Conservation (phyloP, 1,140 invertebrate species). For the Drosophila subobscura region DNA sequence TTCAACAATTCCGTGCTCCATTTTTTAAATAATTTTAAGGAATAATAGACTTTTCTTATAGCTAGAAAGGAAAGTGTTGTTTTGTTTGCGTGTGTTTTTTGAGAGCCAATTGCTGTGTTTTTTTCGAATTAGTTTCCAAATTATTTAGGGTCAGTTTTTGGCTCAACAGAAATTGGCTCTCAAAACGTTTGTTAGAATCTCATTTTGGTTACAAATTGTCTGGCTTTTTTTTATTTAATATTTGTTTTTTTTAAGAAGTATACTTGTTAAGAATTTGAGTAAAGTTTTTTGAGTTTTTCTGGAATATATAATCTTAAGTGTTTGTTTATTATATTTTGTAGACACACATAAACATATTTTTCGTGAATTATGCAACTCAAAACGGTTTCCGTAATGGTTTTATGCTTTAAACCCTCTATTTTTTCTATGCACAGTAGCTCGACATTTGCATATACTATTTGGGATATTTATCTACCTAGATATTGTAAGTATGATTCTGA, state of each 20-base stretch:
- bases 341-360: constrained; percentile 28
- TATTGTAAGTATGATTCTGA: constrained; percentile 18
- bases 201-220: constrained; percentile 72
- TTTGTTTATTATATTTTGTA: constrained; percentile 20
- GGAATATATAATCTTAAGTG: constrained; percentile 26
- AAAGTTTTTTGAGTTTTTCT: constrained; percentile 33
- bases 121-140: constrained; percentile 18
- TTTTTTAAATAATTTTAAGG: constrained; percentile 29
- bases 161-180: constrained; percentile 45
- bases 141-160: constrained; percentile 65
- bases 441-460: constrained; percentile 21
- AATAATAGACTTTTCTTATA: constrained; percentile 24
- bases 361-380: constrained; percentile 73
- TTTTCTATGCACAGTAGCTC: constrained; percentile 64
- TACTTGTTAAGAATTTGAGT: constrained; percentile 30
- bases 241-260: constrained; percentile 43
- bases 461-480: constrained; percentile 13
- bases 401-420: neutral
- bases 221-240: constrained; percentile 18
- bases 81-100: constrained; percentile 22
- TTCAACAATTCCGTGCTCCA: constrained; percentile 72
- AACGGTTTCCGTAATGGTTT: constrained; percentile 19
- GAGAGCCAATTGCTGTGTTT: constrained; percentile 44
- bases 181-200: constrained; percentile 41
- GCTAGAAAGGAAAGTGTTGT: constrained; percentile 7